Conservation (phyloP, 2,113 vertebrate genomes). For the Bucco capensis region DNA sequence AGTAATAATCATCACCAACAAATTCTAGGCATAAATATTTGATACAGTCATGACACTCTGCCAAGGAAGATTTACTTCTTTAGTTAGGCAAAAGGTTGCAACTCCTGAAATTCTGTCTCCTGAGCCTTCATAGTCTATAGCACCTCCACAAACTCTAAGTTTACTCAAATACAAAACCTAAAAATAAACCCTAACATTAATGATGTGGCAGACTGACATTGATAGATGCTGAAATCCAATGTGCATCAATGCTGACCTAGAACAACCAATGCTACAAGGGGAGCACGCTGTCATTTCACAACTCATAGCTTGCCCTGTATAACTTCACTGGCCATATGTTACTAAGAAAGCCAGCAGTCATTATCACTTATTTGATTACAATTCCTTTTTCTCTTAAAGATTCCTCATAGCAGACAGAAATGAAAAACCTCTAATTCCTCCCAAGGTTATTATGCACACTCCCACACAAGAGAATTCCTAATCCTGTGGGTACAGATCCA, state of each 20-base stretch:
- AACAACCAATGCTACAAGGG: not conserved
- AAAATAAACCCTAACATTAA: constrained; percentile 23
- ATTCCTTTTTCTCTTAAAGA: not conserved
- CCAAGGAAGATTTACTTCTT: not conserved
- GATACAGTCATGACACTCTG: not conserved
- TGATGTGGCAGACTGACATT: not conserved
- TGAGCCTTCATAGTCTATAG: not conserved
- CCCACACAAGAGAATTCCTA: not conserved
- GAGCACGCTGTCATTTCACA: not conserved
- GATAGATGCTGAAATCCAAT: constrained; percentile 25
- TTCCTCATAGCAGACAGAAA: not conserved
- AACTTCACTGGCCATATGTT: not conserved
- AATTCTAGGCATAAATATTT: not conserved
- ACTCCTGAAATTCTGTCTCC: not conserved
- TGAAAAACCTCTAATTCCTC: not conserved
- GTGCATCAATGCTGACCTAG: constrained; percentile 13
- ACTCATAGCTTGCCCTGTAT: not conserved
- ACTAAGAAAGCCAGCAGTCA: not conserved
- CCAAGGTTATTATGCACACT: not conserved
- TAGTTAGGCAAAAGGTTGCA: not conserved
- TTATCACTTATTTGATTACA: not conserved
- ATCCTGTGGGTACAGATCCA: not conserved
- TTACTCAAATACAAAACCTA: constrained; percentile 26
- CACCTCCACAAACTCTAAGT: not conserved
- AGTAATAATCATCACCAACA: not conserved